Percentiles rank a stretch among this genome's conserved stretches.
Conservation (phyloP, 1,140 invertebrate species). For the Bicyclus anynana region DNA sequence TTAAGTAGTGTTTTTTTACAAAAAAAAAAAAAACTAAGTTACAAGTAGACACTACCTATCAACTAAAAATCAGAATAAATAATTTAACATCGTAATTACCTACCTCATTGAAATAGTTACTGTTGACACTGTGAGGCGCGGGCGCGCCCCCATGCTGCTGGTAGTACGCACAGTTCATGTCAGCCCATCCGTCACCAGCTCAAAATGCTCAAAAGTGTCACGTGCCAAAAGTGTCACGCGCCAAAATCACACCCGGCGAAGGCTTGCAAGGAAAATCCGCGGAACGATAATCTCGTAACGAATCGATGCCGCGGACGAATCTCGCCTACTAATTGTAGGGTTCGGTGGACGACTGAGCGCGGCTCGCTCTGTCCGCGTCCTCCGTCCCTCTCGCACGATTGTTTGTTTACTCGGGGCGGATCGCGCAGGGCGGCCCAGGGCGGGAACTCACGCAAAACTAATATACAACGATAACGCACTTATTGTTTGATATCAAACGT, state of each 20-base stretch:
- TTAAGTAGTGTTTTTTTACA: no score
- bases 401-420: constrained; percentile 68
- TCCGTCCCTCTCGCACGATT: constrained; percentile 32
- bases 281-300: constrained; percentile 68
- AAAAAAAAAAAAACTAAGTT: no score
- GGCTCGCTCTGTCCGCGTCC: constrained; percentile 37
- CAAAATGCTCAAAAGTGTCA: no score
- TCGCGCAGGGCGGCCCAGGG: constrained; percentile 58
- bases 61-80: no score
- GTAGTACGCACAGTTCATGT: constrained; percentile 72
- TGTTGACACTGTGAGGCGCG: constrained; percentile 60
- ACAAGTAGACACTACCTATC: no score
- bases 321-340: constrained; percentile 74
- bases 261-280: constrained; percentile 52
- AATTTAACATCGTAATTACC: no score
- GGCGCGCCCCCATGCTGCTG: constrained; percentile 63
- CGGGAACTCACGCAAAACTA: constrained; percentile 53
- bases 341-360: constrained; percentile 43
- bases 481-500: constrained; percentile 33
- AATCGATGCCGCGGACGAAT: constrained; percentile 70
- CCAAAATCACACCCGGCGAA: constrained; percentile 40
- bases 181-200: constrained; percentile 45
- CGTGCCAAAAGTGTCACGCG: constrained; percentile 31
- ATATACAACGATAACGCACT: constrained; percentile 49
- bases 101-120: constrained; percentile 72